Conservation (phyloP, 1,140 invertebrate species). For the Trichonephila clavata region DNA sequence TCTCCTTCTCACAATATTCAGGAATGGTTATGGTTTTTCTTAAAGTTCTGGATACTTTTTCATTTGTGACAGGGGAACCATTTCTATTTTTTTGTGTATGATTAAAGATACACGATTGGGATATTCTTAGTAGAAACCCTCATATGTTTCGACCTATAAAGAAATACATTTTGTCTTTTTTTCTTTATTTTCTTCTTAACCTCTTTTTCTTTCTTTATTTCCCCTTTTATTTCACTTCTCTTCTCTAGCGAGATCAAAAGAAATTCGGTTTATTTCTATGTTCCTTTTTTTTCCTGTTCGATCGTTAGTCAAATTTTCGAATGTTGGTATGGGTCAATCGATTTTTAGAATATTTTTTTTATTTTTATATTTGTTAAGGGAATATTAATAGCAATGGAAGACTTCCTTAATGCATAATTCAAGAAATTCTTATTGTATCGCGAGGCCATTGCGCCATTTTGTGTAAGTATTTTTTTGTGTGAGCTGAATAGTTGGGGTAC, state of each 20-base stretch:
- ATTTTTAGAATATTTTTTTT: not conserved
- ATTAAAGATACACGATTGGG: constrained; percentile 10
- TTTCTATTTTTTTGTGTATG: constrained; percentile 18
- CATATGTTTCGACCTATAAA: constrained; percentile 31
- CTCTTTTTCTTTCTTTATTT: not conserved
- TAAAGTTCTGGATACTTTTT: not conserved
- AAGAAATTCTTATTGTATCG: not conserved
- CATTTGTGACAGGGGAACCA: constrained; percentile 9
- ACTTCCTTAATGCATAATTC: not conserved
- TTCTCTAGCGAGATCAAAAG: not conserved
- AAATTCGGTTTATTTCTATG: not conserved
- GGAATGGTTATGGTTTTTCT: not conserved
- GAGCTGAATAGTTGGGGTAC: not conserved
- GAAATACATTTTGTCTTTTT: not conserved
- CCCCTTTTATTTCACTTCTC: not conserved
- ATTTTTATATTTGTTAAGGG: not conserved
- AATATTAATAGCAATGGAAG: constrained; percentile 11
- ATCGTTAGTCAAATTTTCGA: constrained; percentile 22
- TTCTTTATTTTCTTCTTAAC: too few relatives aligned
- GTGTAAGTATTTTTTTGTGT: not conserved
- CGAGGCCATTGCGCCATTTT: not conserved
- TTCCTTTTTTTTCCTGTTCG: not conserved
- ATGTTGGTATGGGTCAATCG: not conserved
- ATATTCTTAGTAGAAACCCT: not conserved
- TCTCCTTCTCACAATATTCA: not conserved